phyloP scores from a whole-genome alignment of 2,888 invertebrate species.

The Podotricha telesiphe region DNA sequence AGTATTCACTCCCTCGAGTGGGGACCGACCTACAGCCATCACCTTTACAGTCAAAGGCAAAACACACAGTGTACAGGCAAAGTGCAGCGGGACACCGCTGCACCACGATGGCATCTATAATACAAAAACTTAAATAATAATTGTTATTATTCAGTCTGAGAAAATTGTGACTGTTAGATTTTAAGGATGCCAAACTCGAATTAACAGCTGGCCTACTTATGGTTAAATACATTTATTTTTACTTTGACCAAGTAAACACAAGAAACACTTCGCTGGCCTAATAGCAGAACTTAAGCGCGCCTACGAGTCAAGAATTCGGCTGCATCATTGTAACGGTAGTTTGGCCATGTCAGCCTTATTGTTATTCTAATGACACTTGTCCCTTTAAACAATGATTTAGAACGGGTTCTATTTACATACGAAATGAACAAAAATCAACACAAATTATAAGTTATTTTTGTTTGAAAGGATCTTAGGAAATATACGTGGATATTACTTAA shows the following conservation, averaged over 20 bases:
- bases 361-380: slow-evolving; percentile 45
- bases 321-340: slow-evolving; percentile 46
- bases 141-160: no score
- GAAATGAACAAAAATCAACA: slow-evolving; percentile 10
- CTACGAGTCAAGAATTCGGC: slow-evolving; percentile 46
- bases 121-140: no score
- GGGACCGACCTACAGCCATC: no score
- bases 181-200: neutral
- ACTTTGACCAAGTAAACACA: slow-evolving; percentile 18
- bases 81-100: no score
- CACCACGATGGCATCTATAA: no score
- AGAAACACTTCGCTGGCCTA: slow-evolving; percentile 38
- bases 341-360: slow-evolving; percentile 44
- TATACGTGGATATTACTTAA: neutral
- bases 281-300: slow-evolving; percentile 38
- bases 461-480: neutral
- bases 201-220: slow-evolving; percentile 5
- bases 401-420: slow-evolving; percentile 23
- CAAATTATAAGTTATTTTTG: neutral
- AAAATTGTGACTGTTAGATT: no score
- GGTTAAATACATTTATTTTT: neutral
- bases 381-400: slow-evolving; percentile 41
- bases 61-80: no score
- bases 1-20: no score
- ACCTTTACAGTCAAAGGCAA: no score